Percentiles rank a stretch among this genome's conserved stretches.
Conservation (phyloP, 2,797 vertebrate species). For the Anolis apletophallus region DNA sequence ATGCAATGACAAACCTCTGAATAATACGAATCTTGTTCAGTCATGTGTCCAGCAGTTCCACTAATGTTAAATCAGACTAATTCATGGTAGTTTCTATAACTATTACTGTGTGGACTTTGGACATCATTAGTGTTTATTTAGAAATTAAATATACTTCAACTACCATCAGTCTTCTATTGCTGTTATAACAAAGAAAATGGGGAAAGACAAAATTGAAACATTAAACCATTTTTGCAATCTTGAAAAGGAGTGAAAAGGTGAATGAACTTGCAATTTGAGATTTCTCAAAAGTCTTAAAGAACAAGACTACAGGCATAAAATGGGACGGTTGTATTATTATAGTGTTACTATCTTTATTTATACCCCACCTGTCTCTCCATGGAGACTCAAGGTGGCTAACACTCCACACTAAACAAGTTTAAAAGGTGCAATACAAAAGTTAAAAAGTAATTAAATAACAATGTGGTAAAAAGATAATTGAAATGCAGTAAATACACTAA, state of each 20-base stretch:
- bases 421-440: too few relatives aligned
- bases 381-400: too few relatives aligned
- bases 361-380: too few relatives aligned
- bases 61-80: neutral
- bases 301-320: neutral
- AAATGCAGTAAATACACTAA: too few relatives aligned
- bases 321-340: neutral
- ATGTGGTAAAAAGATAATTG: too few relatives aligned
- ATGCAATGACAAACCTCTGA: too few relatives aligned
- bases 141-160: neutral
- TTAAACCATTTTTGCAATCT: neutral
- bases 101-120: neutral
- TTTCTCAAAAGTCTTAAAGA: neutral
- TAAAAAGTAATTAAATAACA: too few relatives aligned
- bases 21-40: too few relatives aligned
- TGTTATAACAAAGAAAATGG: neutral
- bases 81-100: neutral
- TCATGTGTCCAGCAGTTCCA: neutral
- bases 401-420: too few relatives aligned
- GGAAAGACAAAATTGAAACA: neutral
- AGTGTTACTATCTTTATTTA: neutral
- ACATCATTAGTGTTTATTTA: neutral
- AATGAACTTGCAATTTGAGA: neutral
- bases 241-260: neutral
- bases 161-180: neutral